These are phyloP conservation scores for Emmelina monodactyla DNA, from an alignment of 2,888 invertebrate species.

Conservation along the genomic window DNA sequence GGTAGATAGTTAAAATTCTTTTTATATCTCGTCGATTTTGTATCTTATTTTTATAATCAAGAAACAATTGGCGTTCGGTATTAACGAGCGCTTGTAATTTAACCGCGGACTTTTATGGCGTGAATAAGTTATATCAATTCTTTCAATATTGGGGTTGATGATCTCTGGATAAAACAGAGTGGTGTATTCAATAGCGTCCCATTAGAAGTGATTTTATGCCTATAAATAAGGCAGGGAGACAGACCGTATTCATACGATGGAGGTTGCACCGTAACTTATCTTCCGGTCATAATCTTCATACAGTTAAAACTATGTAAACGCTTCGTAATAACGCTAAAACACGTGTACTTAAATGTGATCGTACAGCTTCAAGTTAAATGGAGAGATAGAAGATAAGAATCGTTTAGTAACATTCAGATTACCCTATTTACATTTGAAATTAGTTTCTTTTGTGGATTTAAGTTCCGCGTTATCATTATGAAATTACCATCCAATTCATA, in stretches of 20 bases:
- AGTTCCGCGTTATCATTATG: too few species aligned
- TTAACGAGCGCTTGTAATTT: constrained; percentile 60
- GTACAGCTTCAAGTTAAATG: too few species aligned
- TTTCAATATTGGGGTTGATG: constrained; percentile 38
- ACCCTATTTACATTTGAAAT: too few species aligned
- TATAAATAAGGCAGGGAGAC: constrained; percentile 59
- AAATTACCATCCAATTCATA: background rate
- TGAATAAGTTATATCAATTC: constrained; percentile 44
- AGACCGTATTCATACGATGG: constrained; percentile 39
- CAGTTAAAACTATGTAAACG: constrained; percentile 21
- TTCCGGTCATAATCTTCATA: constrained; percentile 44
- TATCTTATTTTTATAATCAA: constrained; percentile 53
- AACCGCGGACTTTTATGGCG: constrained; percentile 34
- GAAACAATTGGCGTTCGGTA: constrained; percentile 51
- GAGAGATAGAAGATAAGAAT: too few species aligned
- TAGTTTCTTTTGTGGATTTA: too few species aligned
- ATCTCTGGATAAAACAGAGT: constrained; percentile 44
- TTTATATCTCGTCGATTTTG: constrained; percentile 24
- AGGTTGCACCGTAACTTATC: constrained; percentile 48
- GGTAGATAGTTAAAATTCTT: constrained; percentile 27
- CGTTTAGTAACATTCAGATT: too few species aligned
- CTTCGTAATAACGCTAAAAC: constrained; percentile 7
- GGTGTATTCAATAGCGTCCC: constrained; percentile 61
- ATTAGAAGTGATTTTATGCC: constrained; percentile 62
- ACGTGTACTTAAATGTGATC: too few species aligned